Conservation (phyloP, 2,113 vertebrate species). For the Seriola aureovittata region DNA sequence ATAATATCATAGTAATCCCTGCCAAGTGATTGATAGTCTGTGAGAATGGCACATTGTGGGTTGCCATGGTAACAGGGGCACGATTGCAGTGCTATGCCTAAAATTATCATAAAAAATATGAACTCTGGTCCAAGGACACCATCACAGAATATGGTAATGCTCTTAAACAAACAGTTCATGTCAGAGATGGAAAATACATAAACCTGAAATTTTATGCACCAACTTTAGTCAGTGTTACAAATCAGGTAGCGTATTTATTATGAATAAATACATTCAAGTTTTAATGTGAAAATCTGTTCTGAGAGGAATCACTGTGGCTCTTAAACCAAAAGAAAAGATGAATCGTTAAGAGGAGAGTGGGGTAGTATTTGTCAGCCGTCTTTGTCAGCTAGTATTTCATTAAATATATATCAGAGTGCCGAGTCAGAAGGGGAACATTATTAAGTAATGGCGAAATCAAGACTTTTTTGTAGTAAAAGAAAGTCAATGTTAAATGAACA, state of each 20-base stretch:
- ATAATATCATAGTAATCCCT: slow-evolving; percentile 42
- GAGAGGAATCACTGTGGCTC: neutral
- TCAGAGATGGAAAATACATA: neutral
- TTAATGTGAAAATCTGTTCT: neutral
- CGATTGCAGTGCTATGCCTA: slow-evolving; percentile 34
- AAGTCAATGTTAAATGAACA: slow-evolving; percentile 1
- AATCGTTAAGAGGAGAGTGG: neutral
- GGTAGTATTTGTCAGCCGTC: no score
- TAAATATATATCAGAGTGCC: slow-evolving; percentile 30
- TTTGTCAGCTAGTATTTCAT: slow-evolving; percentile 31
- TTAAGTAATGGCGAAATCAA: slow-evolving; percentile 12
- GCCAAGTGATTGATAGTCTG: slow-evolving; percentile 59
- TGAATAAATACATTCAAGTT: slow-evolving; percentile 4
- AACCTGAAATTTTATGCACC: neutral
- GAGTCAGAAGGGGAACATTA: slow-evolving; percentile 9
- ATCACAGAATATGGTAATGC: slow-evolving; percentile 28
- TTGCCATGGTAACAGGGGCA: slow-evolving; percentile 64
- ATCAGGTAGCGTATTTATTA: neutral
- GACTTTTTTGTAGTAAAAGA: slow-evolving; percentile 1
- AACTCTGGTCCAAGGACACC: slow-evolving; percentile 54
- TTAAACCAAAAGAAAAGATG: neutral
- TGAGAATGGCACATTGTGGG: slow-evolving; percentile 42
- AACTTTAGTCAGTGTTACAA: slow-evolving; percentile 3
- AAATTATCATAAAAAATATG: slow-evolving; percentile 49
- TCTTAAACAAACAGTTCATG: slow-evolving; percentile 17